A percentile compares a stretch with the other conserved stretches of the same genome.
Evolutionary conservation across 2,797 vertebrate species (phyloP).

Genomic region (Sebastes melanostomus): DNA sequence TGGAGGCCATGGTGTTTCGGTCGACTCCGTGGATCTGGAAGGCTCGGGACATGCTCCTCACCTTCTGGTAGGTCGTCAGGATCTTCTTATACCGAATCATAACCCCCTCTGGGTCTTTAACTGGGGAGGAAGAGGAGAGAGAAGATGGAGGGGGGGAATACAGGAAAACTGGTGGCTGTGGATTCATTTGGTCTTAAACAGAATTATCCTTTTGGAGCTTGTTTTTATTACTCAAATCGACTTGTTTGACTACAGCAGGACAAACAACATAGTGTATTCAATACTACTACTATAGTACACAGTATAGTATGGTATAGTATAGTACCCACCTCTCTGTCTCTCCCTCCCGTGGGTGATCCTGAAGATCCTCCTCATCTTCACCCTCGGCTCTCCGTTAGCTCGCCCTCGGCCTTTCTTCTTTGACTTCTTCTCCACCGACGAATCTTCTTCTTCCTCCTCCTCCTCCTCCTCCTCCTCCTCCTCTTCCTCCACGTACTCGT

Average conservation of each 20-base stretch:
- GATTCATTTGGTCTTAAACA: background rate
- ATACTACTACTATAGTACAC: background rate
- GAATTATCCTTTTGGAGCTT: background rate
- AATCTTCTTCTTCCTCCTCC: slow-evolving; percentile 44
- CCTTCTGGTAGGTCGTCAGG: slow-evolving; percentile 89
- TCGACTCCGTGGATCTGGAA: slow-evolving; percentile 92
- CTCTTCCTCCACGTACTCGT: slow-evolving; percentile 81
- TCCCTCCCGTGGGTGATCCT: slow-evolving; percentile 73
- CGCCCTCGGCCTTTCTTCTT: slow-evolving; percentile 65
- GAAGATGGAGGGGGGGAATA: background rate
- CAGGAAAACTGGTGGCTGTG: background rate
- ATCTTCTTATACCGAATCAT: slow-evolving; percentile 93
- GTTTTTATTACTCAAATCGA: background rate
- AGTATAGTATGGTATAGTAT: background rate
- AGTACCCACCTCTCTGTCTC: slow-evolving; percentile 66
- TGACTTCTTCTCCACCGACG: slow-evolving; percentile 56
- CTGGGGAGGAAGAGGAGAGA: slow-evolving; percentile 56
- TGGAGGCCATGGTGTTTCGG: slow-evolving; percentile 91
- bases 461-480: slow-evolving; percentile 52
- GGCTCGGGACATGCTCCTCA: slow-evolving; percentile 91
- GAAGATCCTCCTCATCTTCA: slow-evolving; percentile 84
- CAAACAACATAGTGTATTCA: background rate
- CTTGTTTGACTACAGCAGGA: background rate
- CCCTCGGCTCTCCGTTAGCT: slow-evolving; percentile 61
- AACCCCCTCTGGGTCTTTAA: slow-evolving; percentile 90